Conservation (phyloP, 2,113 vertebrate genomes). For the Archilochus colubris region DNA sequence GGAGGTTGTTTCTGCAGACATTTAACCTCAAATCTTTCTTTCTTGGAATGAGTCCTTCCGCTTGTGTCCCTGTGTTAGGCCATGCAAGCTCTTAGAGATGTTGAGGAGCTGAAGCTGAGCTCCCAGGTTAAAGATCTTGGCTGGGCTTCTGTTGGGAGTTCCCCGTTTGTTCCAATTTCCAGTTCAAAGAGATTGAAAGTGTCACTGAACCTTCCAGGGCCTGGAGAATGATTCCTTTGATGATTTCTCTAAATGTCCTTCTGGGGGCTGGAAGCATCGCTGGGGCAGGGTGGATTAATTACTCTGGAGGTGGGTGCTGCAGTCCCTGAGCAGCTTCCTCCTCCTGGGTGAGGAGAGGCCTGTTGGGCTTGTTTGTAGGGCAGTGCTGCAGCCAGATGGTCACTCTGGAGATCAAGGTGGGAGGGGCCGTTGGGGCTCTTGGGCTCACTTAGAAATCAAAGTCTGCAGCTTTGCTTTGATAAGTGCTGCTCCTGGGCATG, state of each 20-base stretch:
- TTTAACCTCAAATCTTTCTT: neutral
- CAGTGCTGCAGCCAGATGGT: slow-evolving; percentile 39
- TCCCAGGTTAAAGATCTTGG: neutral
- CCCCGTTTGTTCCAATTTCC: slow-evolving; percentile 54
- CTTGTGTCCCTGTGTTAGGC: neutral
- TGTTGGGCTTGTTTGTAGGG: slow-evolving; percentile 19
- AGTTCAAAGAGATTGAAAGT: slow-evolving; percentile 57
- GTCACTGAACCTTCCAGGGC: slow-evolving; percentile 32
- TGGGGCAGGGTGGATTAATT: slow-evolving; percentile 43
- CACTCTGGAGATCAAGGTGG: neutral
- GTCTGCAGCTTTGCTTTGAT: slow-evolving; percentile 18
- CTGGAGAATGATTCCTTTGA: slow-evolving; percentile 46
- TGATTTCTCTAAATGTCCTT: slow-evolving; percentile 29
- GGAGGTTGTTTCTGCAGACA: neutral
- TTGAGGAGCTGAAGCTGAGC: neutral
- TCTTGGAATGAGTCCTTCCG: neutral
- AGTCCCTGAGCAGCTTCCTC: neutral
- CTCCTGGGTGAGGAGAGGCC: neutral
- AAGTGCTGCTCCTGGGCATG: neutral
- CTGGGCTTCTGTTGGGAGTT: slow-evolving; percentile 38
- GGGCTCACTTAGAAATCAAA: neutral
- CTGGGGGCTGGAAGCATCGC: neutral
- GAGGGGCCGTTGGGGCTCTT: neutral
- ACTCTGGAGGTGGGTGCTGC: neutral
- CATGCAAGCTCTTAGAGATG: neutral